Conservation (phyloP, 2,113 vertebrate species). For the Tetrax tetrax region DNA sequence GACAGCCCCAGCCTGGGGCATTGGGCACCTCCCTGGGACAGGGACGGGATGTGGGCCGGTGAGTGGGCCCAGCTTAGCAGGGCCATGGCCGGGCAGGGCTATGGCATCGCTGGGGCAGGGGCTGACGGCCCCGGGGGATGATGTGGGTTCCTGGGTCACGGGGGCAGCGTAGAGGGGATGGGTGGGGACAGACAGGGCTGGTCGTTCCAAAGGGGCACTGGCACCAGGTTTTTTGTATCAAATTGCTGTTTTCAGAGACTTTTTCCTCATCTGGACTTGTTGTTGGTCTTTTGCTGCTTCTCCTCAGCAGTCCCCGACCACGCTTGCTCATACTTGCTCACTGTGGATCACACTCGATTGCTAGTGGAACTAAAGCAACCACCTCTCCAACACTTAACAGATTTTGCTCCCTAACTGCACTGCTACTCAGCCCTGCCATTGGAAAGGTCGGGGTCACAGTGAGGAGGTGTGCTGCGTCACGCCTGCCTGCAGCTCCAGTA, state of each 20-base stretch:
- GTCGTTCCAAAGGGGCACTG: rapidly evolving
- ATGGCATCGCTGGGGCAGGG: neutral
- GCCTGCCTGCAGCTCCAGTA: neutral
- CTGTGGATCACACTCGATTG: neutral
- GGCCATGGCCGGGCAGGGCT: neutral
- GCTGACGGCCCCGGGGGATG: rapidly evolving
- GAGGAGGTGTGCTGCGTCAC: neutral
- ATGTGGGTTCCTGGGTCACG: rapidly evolving
- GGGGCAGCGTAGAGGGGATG: rapidly evolving
- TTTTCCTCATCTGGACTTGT: neutral
- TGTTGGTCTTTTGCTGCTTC: neutral
- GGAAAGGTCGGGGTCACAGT: neutral
- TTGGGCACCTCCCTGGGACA: rapidly evolving
- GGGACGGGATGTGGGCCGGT: rapidly evolving
- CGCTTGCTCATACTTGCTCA: neutral
- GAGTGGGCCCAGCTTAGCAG: neutral
- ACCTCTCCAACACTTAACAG: rapidly evolving
- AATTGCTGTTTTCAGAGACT: neutral
- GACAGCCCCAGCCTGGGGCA: neutral
- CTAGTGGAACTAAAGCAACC: neutral
- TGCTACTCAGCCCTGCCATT: neutral
- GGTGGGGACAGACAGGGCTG: neutral
- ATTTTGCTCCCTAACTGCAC: neutral
- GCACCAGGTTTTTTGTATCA: neutral
- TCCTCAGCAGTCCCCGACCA: neutral